A percentile compares a stretch with the other conserved stretches of the same genome.
Conservation (phyloP, 35 echinoderm and acorn worm species). For the Holothuria glaberrima region DNA sequence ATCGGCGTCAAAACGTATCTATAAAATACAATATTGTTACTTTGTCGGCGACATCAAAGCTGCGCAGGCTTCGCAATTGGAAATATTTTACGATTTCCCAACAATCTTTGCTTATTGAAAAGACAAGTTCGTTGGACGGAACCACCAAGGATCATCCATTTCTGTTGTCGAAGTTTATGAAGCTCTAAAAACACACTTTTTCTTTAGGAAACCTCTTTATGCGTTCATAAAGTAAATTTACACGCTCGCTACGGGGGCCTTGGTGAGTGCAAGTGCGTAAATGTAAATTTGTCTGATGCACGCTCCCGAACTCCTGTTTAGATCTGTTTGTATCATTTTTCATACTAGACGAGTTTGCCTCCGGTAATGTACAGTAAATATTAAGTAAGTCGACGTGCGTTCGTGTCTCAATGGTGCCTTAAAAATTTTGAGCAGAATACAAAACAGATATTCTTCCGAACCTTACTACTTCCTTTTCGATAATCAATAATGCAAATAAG, state of each 20-base stretch:
- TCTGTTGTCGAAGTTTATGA: background rate
- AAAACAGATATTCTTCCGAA: too few species aligned
- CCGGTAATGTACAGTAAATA: background rate
- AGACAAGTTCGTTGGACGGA: slow-evolving; percentile 20
- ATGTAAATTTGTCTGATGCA: slow-evolving; percentile 29
- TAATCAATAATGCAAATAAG: too few species aligned
- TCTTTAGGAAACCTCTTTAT: slow-evolving; percentile 28
- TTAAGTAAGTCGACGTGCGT: slow-evolving; percentile 8
- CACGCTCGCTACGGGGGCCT: slow-evolving; percentile 20
- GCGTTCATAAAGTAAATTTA: slow-evolving; percentile 50
- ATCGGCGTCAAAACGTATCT: slow-evolving; percentile 37
- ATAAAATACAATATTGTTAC: slow-evolving; percentile 50
- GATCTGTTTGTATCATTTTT: slow-evolving; percentile 18
- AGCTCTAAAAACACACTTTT: slow-evolving; percentile 51
- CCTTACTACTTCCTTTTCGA: too few species aligned
- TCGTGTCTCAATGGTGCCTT: too few species aligned
- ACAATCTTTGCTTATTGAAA: slow-evolving; percentile 43
- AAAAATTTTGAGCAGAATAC: too few species aligned
- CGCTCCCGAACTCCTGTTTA: slow-evolving; percentile 1
- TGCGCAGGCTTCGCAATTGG: background rate
- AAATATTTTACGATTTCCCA: slow-evolving; percentile 55
- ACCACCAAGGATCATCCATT: too few species aligned
- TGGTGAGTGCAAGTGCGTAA: slow-evolving; percentile 20
- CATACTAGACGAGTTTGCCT: background rate
- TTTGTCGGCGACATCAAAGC: slow-evolving; percentile 43